phyloP scores from a whole-genome alignment of 1,140 invertebrate species.

The Cydia strobilella region DNA sequence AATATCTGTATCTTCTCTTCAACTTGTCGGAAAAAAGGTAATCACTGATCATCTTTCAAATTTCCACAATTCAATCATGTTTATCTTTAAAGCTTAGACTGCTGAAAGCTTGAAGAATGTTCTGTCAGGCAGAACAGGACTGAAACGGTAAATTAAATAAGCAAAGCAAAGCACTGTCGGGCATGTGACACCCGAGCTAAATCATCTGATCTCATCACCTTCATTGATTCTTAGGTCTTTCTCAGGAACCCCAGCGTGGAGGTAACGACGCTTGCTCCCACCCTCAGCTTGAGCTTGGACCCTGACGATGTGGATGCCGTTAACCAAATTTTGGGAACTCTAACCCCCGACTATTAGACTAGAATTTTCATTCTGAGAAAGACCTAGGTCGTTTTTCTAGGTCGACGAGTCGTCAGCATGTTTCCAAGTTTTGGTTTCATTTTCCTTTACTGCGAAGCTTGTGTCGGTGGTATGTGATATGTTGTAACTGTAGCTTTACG shows the following conservation, averaged over 20 bases:
- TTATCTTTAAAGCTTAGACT: slow-evolving; percentile 30
- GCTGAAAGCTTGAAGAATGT: slow-evolving; percentile 21
- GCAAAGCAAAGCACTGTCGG: slow-evolving; percentile 55
- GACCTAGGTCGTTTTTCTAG: slow-evolving; percentile 75
- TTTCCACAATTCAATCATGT: slow-evolving; percentile 32
- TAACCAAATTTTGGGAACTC: slow-evolving; percentile 75
- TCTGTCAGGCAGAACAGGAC: slow-evolving; percentile 39
- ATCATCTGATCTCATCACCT: slow-evolving; percentile 68
- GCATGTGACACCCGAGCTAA: slow-evolving; percentile 57
- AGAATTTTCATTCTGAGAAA: slow-evolving; percentile 72
- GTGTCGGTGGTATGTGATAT: slow-evolving; percentile 56
- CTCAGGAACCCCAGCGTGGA: slow-evolving; percentile 74
- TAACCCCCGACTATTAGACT: slow-evolving; percentile 44
- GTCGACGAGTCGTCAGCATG: slow-evolving; percentile 75
- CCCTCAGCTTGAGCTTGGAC: slow-evolving; percentile 71
- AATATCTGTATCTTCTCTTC: slow-evolving; percentile 55
- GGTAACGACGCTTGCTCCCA: slow-evolving; percentile 70
- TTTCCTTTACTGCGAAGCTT: slow-evolving; percentile 64
- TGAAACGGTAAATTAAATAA: slow-evolving; percentile 45
- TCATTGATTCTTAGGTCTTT: slow-evolving; percentile 79
- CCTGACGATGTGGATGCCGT: slow-evolving; percentile 63
- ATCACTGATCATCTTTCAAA: slow-evolving; percentile 35
- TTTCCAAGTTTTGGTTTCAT: slow-evolving; percentile 78
- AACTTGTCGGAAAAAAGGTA: slow-evolving; percentile 60
- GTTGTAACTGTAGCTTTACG: slow-evolving; percentile 42